Conservation (phyloP, 2,797 vertebrate species). For the Lagodon rhomboides region DNA sequence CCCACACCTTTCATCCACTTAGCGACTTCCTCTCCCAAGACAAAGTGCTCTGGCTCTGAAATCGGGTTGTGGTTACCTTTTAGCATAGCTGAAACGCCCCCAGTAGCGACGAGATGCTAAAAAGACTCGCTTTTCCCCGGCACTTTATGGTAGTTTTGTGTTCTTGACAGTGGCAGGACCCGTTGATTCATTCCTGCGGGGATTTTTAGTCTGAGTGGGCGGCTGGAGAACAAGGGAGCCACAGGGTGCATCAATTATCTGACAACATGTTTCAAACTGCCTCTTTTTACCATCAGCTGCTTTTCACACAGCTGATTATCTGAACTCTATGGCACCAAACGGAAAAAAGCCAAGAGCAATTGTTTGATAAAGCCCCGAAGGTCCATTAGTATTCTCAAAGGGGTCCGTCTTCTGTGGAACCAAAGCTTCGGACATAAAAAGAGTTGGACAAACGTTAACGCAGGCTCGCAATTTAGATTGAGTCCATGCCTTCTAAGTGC, state of each 20-base stretch:
- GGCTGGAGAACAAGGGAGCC: conserved; percentile 68
- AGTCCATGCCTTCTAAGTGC: conserved; percentile 62
- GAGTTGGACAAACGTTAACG: conserved; percentile 52
- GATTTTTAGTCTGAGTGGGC: conserved; percentile 75
- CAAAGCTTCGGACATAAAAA: conserved; percentile 59
- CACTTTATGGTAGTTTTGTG: conserved; percentile 63
- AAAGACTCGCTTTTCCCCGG: conserved; percentile 39
- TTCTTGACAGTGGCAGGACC: conserved; percentile 62
- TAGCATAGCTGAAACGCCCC: conserved; percentile 44
- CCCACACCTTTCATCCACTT: conserved; percentile 67
- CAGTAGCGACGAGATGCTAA: conserved; percentile 49
- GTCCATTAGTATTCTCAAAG: conserved; percentile 68
- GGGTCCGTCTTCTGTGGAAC: conserved; percentile 44
- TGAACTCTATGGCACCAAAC: conserved; percentile 60
- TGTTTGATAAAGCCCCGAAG: conserved; percentile 65
- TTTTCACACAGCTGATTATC: conserved; percentile 74
- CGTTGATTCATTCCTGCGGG: conserved; percentile 73
- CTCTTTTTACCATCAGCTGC: conserved; percentile 67
- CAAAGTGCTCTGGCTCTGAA: conserved; percentile 52
- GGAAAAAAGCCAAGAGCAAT: conserved; percentile 61
- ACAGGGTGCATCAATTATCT: conserved; percentile 83
- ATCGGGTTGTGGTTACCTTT: conserved; percentile 52
- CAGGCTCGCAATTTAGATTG: conserved; percentile 71
- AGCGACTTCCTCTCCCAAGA: conserved; percentile 56
- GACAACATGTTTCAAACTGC: conserved; percentile 70